phyloP scores from a whole-genome alignment of 2,797 vertebrate genomes.

The Paratrypauchen microcephalus region DNA sequence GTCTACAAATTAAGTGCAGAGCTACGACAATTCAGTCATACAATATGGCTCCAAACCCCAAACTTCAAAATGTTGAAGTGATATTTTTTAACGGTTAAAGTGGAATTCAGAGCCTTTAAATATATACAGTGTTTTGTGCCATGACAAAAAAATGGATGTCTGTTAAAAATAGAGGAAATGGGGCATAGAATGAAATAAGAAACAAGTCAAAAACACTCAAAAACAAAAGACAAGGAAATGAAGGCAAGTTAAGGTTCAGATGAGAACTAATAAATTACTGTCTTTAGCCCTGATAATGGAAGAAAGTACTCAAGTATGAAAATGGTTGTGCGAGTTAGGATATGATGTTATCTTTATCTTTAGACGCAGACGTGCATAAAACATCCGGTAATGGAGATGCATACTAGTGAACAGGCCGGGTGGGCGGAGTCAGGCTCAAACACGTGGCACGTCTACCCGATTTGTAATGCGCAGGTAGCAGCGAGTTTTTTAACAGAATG shows the following conservation, averaged over 20 bases:
- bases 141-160: conserved; percentile 35
- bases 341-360: conserved; percentile 21
- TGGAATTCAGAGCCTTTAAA: conserved; percentile 71
- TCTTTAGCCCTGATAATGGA: conserved; percentile 13
- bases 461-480: conserved; percentile 11
- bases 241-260: conserved; percentile 12
- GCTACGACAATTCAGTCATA: neutral
- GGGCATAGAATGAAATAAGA: neutral
- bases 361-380: conserved; percentile 1
- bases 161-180: conserved; percentile 42
- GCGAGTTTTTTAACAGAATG: conserved; percentile 27
- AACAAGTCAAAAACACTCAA: neutral
- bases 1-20: neutral
- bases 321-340: neutral
- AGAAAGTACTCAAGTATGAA: conserved; percentile 6
- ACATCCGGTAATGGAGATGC: conserved; percentile 14
- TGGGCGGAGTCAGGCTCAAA: conserved; percentile 48
- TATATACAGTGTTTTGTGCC: conserved; percentile 85
- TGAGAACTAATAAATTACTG: conserved; percentile 3
- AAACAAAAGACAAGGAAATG: neutral
- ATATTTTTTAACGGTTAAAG: conserved; percentile 39
- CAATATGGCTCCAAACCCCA: neutral
- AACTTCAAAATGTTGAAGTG: neutral
- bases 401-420: conserved; percentile 50
- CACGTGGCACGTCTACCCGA: conserved; percentile 19